Percentiles rank a stretch among this genome's conserved stretches.
These are phyloP conservation scores for Orthosia cruda DNA, from an alignment of 2,888 invertebrate genomes.

Conservation along the genomic window DNA sequence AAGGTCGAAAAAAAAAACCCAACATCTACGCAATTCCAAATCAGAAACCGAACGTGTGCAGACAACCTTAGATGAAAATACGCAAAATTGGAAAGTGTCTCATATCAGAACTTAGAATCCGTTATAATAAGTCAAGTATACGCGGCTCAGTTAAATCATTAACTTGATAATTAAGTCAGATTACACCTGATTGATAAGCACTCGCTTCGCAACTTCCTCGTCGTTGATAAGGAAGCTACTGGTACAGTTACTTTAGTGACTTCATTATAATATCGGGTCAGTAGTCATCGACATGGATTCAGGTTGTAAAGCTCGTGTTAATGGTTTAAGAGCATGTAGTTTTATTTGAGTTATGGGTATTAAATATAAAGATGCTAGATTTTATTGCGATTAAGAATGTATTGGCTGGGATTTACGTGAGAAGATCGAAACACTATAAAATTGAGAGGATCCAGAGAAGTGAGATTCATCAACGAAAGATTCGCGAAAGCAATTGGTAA, in stretches of 20 bases:
- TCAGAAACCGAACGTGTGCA: too few relatives aligned
- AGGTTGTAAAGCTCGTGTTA: slow-evolving; percentile 18
- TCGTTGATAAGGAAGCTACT: slow-evolving; percentile 41
- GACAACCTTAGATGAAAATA: slow-evolving; percentile 7
- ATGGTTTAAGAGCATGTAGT: not conserved
- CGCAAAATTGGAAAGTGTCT: slow-evolving; percentile 13
- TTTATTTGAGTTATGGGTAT: not conserved
- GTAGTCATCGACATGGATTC: slow-evolving; percentile 18
- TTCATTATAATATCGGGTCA: slow-evolving; percentile 36
- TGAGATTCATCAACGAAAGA: too few relatives aligned
- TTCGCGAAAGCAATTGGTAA: too few relatives aligned
- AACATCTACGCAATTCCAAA: too few relatives aligned
- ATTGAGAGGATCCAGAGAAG: too few relatives aligned
- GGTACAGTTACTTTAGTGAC: slow-evolving; percentile 35
- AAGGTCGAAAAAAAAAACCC: too few relatives aligned
- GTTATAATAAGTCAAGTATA: slow-evolving; percentile 14
- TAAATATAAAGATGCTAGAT: not conserved
- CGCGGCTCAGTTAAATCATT: slow-evolving; percentile 40
- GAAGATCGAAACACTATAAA: too few relatives aligned
- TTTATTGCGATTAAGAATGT: not conserved
- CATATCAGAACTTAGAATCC: slow-evolving; percentile 17
- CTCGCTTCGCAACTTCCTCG: slow-evolving; percentile 20
- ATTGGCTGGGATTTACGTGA: not conserved
- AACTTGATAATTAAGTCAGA: slow-evolving; percentile 52
- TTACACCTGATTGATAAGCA: slow-evolving; percentile 53